Percentiles rank a stretch among this genome's conserved stretches.
Evolutionary conservation across 2,888 invertebrate genomes (phyloP).

Genomic region (Xanthostigma xanthostigma): DNA sequence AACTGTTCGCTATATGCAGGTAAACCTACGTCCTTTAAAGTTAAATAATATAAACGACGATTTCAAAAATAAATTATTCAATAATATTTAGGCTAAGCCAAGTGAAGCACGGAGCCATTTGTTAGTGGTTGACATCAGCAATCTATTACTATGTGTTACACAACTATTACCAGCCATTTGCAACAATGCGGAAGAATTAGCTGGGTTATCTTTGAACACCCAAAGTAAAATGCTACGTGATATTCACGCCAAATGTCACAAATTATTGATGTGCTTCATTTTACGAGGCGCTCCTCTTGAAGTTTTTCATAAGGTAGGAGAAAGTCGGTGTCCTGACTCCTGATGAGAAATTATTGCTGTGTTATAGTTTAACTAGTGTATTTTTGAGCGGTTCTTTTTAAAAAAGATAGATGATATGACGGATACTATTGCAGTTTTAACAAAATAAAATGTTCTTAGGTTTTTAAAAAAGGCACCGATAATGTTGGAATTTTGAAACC

Average conservation of each 20-base stretch:
- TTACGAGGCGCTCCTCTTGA: constrained; percentile 62
- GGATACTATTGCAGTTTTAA: too few species aligned
- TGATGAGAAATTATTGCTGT: constrained; percentile 4
- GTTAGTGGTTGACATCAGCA: constrained; percentile 58
- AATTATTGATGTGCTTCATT: constrained; percentile 57
- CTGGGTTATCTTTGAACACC: constrained; percentile 39
- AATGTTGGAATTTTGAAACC: constrained; percentile 38
- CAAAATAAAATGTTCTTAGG: constrained; percentile 20
- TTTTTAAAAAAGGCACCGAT: constrained; percentile 39
- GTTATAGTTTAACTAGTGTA: too few species aligned
- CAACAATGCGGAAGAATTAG: constrained; percentile 41
- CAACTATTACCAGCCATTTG: constrained; percentile 58
- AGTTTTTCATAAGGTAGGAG: constrained; percentile 53
- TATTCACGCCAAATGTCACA: constrained; percentile 69
- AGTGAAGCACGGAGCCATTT: constrained; percentile 39
- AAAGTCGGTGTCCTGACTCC: neutral
- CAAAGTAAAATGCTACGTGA: constrained; percentile 60
- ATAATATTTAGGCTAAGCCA: constrained; percentile 42
- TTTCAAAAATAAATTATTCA: neutral
- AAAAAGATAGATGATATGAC: too few species aligned
- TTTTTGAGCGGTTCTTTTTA: too few species aligned
- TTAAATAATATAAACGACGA: constrained; percentile 3
- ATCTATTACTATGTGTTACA: constrained; percentile 59
- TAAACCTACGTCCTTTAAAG: constrained; percentile 18
- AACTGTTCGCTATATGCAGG: constrained; percentile 66